Conservation (phyloP, 2,113 vertebrate species). For the Amblyornis subalaris region DNA sequence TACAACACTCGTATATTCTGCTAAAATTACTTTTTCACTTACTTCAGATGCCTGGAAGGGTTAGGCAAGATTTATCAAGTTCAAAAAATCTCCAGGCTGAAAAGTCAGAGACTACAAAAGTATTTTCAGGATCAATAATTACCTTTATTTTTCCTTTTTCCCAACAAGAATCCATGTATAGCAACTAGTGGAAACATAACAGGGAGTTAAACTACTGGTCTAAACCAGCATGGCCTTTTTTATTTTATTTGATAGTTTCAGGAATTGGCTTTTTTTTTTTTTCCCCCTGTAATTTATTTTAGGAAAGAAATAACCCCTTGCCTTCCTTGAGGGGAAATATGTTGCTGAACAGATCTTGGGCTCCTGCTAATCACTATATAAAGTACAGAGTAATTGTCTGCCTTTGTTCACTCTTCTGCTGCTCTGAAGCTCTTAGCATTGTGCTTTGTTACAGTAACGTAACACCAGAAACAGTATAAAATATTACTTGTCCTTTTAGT, state of each 20-base stretch:
- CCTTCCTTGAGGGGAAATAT: neutral
- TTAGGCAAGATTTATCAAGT: neutral
- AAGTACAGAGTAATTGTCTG: neutral
- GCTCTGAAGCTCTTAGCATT: neutral
- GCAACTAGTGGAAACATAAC: neutral
- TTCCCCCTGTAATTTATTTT: neutral
- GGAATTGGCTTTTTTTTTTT: neutral
- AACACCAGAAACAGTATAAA: neutral
- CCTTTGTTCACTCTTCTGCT: neutral
- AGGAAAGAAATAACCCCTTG: neutral
- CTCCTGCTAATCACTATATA: neutral
- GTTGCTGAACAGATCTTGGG: neutral
- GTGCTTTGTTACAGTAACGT: neutral
- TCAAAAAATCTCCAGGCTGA: neutral
- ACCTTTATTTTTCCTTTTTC: neutral
- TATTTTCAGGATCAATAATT: neutral
- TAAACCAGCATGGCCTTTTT: neutral
- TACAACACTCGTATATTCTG: neutral
- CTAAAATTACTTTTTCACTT: neutral
- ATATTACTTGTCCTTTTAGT: neutral
- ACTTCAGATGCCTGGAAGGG: neutral
- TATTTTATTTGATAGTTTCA: neutral
- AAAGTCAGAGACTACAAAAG: neutral
- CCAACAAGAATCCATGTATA: neutral
- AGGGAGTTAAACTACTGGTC: neutral